Evolutionary conservation across 2,888 invertebrate genomes (phyloP).

Genomic region (Sinhomidia bicolor): DNA sequence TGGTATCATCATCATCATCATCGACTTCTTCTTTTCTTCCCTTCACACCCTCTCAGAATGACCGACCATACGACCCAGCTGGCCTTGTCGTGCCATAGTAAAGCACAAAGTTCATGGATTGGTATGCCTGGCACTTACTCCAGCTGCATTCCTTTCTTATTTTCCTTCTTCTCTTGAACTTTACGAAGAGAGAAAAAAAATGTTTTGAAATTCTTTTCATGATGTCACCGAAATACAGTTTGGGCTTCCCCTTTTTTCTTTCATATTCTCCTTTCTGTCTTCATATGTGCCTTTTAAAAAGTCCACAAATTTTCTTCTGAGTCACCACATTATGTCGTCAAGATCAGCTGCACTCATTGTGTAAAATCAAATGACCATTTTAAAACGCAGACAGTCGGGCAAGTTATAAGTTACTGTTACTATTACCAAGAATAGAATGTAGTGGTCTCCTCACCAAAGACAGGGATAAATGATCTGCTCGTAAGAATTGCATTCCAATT

Average conservation of each 20-base stretch:
- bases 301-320: slow-evolving; percentile 37
- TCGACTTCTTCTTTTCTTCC: not conserved
- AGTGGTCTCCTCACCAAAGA: not conserved
- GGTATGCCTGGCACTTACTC: slow-evolving; percentile 45
- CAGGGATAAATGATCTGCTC: slow-evolving; percentile 36
- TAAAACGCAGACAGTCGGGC: slow-evolving; percentile 41
- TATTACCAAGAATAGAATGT: not conserved
- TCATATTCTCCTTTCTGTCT: not conserved
- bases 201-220: slow-evolving; percentile 47
- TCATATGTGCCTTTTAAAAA: slow-evolving; percentile 20
- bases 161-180: not conserved
- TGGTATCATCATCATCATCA: slow-evolving; percentile 23
- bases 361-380: slow-evolving; percentile 39
- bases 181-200: slow-evolving; percentile 1
- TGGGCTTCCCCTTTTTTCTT: slow-evolving; percentile 41
- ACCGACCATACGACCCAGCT: slow-evolving; percentile 63
- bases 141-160: slow-evolving; percentile 54
- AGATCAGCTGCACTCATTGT: slow-evolving; percentile 55
- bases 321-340: slow-evolving; percentile 43
- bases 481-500: slow-evolving; percentile 9
- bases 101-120: slow-evolving; percentile 53
- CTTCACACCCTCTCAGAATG: slow-evolving; percentile 11
- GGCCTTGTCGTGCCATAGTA: slow-evolving; percentile 35
- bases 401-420: not conserved
- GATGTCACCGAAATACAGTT: not conserved